Conservation (phyloP, 2,888 invertebrate genomes). For the Calameuta pallipes region DNA sequence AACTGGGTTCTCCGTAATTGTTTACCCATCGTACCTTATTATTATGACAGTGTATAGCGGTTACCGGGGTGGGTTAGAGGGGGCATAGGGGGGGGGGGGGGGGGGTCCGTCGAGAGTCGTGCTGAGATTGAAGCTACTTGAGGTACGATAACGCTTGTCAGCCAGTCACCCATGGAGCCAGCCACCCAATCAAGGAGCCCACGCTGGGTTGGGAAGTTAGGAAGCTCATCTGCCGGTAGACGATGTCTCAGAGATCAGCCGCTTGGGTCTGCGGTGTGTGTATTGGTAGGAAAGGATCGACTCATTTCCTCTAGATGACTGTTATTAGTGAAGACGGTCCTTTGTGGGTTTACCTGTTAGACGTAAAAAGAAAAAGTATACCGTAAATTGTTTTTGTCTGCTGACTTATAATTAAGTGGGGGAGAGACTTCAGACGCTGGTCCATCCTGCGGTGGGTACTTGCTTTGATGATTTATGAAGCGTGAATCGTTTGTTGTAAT, state of each 20-base stretch:
- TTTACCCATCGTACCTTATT: constrained; percentile 38
- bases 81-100: neutral
- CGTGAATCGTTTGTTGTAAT: neutral
- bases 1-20: constrained; percentile 31
- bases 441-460: neutral
- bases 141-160: neutral
- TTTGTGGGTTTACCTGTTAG: neutral
- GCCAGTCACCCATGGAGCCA: neutral
- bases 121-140: neutral
- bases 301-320: neutral
- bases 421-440: neutral
- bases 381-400: neutral
- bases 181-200: neutral
- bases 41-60: constrained; percentile 37
- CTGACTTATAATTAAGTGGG: neutral
- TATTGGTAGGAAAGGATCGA: neutral
- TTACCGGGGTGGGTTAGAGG: constrained; percentile 21
- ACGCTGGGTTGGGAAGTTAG: neutral
- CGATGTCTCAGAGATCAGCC: neutral
- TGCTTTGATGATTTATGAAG: neutral
- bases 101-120: neutral
- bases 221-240: neutral
- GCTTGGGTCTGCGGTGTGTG: neutral
- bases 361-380: neutral
- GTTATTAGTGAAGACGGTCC: neutral